Evolutionary conservation across 2,113 vertebrate species (phyloP).

Genomic region (Manacus vitellinus): DNA sequence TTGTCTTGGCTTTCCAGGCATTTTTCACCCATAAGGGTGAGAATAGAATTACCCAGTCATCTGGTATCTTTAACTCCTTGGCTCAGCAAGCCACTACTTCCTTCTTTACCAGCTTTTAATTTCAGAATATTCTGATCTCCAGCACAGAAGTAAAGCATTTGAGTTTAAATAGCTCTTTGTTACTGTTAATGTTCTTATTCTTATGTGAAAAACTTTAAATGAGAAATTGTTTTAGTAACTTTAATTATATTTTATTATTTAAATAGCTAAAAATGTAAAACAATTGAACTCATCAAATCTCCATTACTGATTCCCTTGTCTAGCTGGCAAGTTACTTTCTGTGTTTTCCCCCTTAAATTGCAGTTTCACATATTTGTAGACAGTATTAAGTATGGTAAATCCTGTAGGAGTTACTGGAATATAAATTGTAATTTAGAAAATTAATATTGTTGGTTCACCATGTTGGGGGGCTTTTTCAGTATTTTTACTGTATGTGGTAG

Average conservation of each 20-base stretch:
- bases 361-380: neutral
- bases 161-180: neutral
- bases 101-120: neutral
- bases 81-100: neutral
- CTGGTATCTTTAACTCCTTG: neutral
- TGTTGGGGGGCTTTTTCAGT: neutral
- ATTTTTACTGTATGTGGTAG: neutral
- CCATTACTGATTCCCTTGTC: neutral
- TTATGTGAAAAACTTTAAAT: neutral
- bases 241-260: neutral
- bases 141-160: neutral
- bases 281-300: neutral
- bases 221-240: neutral
- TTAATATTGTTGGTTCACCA: neutral
- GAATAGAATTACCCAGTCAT: neutral
- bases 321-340: neutral
- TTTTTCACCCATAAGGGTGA: neutral
- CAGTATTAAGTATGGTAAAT: neutral
- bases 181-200: neutral
- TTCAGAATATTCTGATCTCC: neutral
- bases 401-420: neutral
- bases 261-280: neutral
- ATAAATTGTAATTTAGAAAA: neutral
- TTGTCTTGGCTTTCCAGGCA: neutral
- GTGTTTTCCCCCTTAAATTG: neutral